Percentiles rank a stretch among this genome's conserved stretches.
phyloP scores from a whole-genome alignment of 2,113 vertebrate species.

The Antigone vipio region DNA sequence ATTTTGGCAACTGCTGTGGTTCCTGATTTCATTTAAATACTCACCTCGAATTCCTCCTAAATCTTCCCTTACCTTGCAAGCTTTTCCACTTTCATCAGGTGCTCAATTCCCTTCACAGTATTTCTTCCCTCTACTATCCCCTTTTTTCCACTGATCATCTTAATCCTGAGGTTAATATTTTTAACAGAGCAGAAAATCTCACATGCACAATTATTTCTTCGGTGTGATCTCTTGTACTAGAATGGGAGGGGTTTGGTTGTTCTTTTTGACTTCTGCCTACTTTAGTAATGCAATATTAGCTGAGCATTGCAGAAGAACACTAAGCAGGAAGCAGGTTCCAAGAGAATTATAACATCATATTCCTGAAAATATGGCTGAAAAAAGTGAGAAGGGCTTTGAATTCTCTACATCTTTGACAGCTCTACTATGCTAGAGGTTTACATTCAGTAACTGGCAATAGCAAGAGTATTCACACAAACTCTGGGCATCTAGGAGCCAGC shows the following conservation, averaged over 20 bases:
- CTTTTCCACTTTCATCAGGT: neutral
- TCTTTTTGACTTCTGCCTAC: neutral
- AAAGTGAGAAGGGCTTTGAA: neutral
- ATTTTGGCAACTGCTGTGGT: neutral
- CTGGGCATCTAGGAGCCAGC: neutral
- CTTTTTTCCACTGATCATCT: neutral
- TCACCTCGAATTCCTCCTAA: neutral
- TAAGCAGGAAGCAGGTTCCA: neutral
- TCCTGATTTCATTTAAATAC: neutral
- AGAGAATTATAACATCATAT: neutral
- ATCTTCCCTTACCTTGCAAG: neutral
- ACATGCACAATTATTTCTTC: neutral
- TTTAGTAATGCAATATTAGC: neutral
- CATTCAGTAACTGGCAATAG: neutral
- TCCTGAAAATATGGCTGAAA: neutral
- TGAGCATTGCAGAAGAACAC: neutral
- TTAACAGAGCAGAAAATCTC: neutral
- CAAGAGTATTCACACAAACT: neutral
- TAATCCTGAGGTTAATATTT: neutral
- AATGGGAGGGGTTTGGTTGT: neutral
- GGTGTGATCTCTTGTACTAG: neutral
- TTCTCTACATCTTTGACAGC: neutral
- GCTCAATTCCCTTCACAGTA: neutral
- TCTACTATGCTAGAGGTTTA: neutral
- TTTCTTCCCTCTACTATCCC: neutral